phyloP scores from a whole-genome alignment of 92 coral and sea anemone genomes.

The Actinernus sp. region DNA sequence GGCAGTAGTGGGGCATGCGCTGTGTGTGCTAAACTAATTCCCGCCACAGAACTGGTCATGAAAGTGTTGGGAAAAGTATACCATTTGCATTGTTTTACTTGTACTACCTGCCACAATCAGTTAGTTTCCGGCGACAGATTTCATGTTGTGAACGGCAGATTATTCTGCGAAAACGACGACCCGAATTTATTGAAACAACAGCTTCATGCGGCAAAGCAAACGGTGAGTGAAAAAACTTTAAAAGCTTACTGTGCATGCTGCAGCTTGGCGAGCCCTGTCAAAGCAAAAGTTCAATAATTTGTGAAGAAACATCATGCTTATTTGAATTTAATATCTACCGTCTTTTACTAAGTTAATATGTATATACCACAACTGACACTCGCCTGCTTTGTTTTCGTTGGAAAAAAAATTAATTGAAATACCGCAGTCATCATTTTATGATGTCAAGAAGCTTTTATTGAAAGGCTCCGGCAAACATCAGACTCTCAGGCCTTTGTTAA shows the following conservation, averaged over 20 bases:
- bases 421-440: slow-evolving; percentile 8
- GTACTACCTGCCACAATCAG: slow-evolving; percentile 95
- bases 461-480: not conserved
- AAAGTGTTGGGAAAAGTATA: slow-evolving; percentile 97
- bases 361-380: slow-evolving; percentile 80
- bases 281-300: slow-evolving; percentile 60
- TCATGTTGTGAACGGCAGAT: slow-evolving; percentile 94
- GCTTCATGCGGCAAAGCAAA: slow-evolving; percentile 86
- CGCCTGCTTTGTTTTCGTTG: slow-evolving; percentile 69
- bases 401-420: slow-evolving; percentile 53
- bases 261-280: slow-evolving; percentile 84
- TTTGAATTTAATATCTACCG: slow-evolving; percentile 90
- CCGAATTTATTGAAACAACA: slow-evolving; percentile 84
- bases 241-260: no score
- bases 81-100: slow-evolving; percentile 93
- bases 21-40: slow-evolving; percentile 92
- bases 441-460: slow-evolving; percentile 20
- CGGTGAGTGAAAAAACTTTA: slow-evolving; percentile 78
- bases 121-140: slow-evolving; percentile 98
- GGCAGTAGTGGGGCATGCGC: slow-evolving; percentile 99
- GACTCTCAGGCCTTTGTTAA: not conserved
- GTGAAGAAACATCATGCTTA: slow-evolving; percentile 54
- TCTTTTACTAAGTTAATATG: slow-evolving; percentile 88
- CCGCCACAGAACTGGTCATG: slow-evolving; percentile 99
- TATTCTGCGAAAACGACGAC: slow-evolving; percentile 97